These are phyloP conservation scores for Notarius quadriscutis DNA, from an alignment of 2,113 vertebrate species.

Conservation along the genomic window DNA sequence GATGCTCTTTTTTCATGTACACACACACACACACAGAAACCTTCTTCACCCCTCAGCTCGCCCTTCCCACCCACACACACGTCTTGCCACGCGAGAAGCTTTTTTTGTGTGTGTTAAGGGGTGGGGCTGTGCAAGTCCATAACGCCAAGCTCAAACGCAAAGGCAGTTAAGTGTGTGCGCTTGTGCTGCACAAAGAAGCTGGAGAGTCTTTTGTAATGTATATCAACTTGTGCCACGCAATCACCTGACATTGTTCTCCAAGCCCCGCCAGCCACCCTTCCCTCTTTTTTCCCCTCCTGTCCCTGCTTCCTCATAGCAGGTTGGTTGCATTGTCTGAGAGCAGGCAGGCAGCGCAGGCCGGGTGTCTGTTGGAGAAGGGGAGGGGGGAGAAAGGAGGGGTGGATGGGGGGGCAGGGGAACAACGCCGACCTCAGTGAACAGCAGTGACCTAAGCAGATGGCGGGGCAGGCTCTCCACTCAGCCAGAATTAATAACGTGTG, in stretches of 20 bases:
- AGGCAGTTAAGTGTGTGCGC: slow-evolving; percentile 37
- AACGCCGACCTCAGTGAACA: slow-evolving; percentile 81
- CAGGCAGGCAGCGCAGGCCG: slow-evolving; percentile 70
- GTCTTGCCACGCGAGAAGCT: slow-evolving; percentile 50
- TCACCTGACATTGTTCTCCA: slow-evolving; percentile 75
- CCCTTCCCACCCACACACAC: slow-evolving; percentile 40
- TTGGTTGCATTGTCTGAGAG: slow-evolving; percentile 79
- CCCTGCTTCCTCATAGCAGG: slow-evolving; percentile 72
- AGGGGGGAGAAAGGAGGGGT: neutral
- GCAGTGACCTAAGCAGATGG: slow-evolving; percentile 85
- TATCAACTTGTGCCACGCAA: slow-evolving; percentile 76
- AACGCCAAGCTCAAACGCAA: slow-evolving; percentile 57
- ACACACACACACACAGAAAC: slow-evolving; percentile 32
- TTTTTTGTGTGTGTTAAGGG: slow-evolving; percentile 25
- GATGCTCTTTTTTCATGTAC: slow-evolving; percentile 20
- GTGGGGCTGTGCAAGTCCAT: slow-evolving; percentile 46
- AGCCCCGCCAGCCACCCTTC: slow-evolving; percentile 25
- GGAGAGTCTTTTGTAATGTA: slow-evolving; percentile 80
- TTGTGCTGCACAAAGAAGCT: slow-evolving; percentile 16
- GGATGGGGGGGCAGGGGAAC: slow-evolving; percentile 11
- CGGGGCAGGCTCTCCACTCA: slow-evolving; percentile 81
- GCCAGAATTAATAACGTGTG: slow-evolving; percentile 89
- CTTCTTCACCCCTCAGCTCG: slow-evolving; percentile 26
- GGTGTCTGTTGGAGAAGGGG: slow-evolving; percentile 66
- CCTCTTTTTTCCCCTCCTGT: slow-evolving; percentile 56